phyloP scores from a whole-genome alignment of 92 coral and sea anemone genomes.

The Desmophyllum pertusum region DNA sequence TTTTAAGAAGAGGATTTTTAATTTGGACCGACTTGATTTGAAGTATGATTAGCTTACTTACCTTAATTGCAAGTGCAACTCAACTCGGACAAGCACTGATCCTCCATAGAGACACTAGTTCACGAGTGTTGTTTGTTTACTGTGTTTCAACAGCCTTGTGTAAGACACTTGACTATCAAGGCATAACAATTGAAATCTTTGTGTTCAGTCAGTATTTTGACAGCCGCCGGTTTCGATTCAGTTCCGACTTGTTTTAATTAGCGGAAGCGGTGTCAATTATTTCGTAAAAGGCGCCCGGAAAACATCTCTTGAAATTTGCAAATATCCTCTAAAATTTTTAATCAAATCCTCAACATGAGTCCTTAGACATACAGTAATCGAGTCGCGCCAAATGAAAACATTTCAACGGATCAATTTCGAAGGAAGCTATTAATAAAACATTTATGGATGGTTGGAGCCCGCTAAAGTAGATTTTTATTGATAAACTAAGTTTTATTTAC shows the following conservation, averaged over 20 bases:
- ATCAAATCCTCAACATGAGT: conserved; percentile 19
- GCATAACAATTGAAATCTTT: neutral
- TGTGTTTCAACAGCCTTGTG: neutral
- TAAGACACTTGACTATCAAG: neutral
- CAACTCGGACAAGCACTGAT: neutral
- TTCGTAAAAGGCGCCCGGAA: neutral
- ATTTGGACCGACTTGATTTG: neutral
- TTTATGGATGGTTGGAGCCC: neutral
- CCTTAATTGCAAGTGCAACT: neutral
- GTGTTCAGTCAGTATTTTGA: neutral
- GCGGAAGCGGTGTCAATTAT: neutral
- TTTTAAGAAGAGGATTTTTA: neutral
- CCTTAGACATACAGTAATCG: conserved; percentile 6
- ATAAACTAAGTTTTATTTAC: neutral
- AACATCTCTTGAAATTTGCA: conserved; percentile 2
- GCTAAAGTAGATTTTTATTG: conserved; percentile 1
- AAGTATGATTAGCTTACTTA: neutral
- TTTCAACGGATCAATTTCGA: neutral
- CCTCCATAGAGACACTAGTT: neutral
- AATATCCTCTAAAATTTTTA: neutral
- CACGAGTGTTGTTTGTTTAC: neutral
- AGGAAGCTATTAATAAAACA: conserved; percentile 11
- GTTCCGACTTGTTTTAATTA: conserved; percentile 3
- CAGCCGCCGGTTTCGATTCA: neutral
- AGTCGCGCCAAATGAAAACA: neutral